Evolutionary conservation across 2,113 vertebrate genomes (phyloP).

Genomic region (Elaphurus davidianus): DNA sequence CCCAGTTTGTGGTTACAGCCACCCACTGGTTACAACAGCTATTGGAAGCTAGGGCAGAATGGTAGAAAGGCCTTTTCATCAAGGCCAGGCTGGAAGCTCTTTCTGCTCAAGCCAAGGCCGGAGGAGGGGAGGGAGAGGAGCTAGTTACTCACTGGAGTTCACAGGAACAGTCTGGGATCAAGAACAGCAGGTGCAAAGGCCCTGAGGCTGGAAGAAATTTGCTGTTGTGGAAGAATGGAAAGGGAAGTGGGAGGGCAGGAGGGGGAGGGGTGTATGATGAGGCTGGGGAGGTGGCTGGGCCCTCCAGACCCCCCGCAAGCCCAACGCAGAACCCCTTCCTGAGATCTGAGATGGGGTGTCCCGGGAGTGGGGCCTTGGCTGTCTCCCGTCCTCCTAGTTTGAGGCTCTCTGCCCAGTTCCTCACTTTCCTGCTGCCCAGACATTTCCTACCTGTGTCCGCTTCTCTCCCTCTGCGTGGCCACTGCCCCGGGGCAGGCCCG

Average conservation of each 20-base stretch:
- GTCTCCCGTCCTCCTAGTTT: not conserved
- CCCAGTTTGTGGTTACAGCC: not conserved
- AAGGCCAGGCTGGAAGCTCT: not conserved
- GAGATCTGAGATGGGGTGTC: not conserved
- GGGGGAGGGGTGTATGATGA: not conserved
- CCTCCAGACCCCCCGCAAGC: not conserved
- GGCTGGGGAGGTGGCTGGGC: not conserved
- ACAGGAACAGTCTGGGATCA: not conserved
- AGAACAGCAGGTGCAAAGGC: not conserved
- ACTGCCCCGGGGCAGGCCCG: not conserved
- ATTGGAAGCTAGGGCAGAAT: too few relatives aligned
- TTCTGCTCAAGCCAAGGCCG: not conserved
- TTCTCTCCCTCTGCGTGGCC: not conserved
- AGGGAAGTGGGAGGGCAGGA: not conserved
- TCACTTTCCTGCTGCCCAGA: not conserved
- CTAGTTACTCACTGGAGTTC: not conserved
- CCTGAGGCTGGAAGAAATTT: not conserved
- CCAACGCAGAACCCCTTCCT: not conserved
- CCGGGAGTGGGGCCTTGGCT: not conserved
- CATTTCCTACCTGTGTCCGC: not conserved
- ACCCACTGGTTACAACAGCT: not conserved
- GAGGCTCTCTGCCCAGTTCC: not conserved
- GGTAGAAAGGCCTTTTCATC: not conserved
- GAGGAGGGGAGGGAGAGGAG: not conserved
- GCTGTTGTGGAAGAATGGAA: not conserved